These are phyloP conservation scores for Agrotis ipsilon DNA, from an alignment of 2,888 invertebrate species.

Conservation along the genomic window DNA sequence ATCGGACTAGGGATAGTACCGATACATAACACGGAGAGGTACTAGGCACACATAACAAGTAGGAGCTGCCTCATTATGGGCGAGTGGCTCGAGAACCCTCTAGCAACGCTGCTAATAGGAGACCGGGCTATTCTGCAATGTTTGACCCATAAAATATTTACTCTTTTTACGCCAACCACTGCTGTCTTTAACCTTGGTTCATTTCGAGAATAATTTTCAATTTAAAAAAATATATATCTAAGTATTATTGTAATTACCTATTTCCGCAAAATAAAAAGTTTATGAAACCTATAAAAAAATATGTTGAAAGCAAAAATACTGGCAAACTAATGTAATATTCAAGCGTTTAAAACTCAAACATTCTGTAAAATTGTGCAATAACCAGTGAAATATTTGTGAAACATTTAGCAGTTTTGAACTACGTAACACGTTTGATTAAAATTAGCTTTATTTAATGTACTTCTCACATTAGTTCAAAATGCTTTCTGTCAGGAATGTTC, in stretches of 20 bases:
- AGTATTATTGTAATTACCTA: no score
- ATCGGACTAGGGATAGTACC: constrained; percentile 13
- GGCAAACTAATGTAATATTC: not conserved
- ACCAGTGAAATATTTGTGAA: not conserved
- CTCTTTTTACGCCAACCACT: constrained; percentile 23
- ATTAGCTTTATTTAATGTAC: no score
- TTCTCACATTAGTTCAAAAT: no score
- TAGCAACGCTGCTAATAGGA: constrained; percentile 72
- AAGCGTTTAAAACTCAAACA: not conserved
- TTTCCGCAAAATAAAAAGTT: no score
- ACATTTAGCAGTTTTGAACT: no score
- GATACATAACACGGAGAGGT: constrained; percentile 31
- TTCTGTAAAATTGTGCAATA: not conserved
- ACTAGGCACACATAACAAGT: constrained; percentile 56
- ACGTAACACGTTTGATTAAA: no score
- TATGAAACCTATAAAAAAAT: not conserved
- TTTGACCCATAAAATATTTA: constrained; percentile 61
- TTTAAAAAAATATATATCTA: no score
- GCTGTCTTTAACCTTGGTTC: constrained; percentile 13
- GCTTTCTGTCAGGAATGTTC: no score
- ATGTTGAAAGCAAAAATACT: not conserved
- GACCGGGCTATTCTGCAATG: constrained; percentile 61
- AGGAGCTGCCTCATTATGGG: constrained; percentile 75
- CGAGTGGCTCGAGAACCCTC: constrained; percentile 70
- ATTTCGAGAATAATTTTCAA: not conserved